Evolutionary conservation across 2,888 invertebrate genomes (phyloP).

Genomic region (Mimas tiliae): DNA sequence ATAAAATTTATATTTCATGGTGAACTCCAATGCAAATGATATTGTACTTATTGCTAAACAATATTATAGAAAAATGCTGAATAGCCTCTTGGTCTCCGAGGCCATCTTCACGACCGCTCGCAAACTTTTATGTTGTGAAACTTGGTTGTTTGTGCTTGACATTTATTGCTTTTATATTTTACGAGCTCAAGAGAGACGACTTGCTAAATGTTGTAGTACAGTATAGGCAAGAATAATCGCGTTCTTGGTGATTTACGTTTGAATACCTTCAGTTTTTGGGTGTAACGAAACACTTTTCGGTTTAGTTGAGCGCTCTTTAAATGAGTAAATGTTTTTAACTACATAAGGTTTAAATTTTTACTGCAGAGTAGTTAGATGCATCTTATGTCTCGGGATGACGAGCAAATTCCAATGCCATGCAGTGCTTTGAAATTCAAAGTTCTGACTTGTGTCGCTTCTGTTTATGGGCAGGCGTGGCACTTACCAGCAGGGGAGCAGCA

Average conservation of each 20-base stretch:
- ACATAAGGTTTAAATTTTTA: background rate
- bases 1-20: background rate
- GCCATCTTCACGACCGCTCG: conserved; percentile 58
- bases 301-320: background rate
- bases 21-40: conserved; percentile 24
- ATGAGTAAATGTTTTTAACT: background rate
- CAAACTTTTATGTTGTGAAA: conserved; percentile 77
- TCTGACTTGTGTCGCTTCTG: no score
- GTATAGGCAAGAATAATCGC: conserved; percentile 36
- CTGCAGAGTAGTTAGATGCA: no score
- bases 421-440: no score
- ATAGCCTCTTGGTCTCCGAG: conserved; percentile 59
- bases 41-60: conserved; percentile 38
- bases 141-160: conserved; percentile 75
- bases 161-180: conserved; percentile 79
- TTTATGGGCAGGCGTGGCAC: no score
- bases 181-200: conserved; percentile 62
- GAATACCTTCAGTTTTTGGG: background rate
- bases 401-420: no score
- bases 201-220: conserved; percentile 60
- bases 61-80: conserved; percentile 66
- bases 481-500: no score
- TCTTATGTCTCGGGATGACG: no score
- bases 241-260: conserved; percentile 11
- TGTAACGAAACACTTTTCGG: background rate